phyloP scores from a whole-genome alignment of 2,888 invertebrate species.

The Chrysodeixis includens region DNA sequence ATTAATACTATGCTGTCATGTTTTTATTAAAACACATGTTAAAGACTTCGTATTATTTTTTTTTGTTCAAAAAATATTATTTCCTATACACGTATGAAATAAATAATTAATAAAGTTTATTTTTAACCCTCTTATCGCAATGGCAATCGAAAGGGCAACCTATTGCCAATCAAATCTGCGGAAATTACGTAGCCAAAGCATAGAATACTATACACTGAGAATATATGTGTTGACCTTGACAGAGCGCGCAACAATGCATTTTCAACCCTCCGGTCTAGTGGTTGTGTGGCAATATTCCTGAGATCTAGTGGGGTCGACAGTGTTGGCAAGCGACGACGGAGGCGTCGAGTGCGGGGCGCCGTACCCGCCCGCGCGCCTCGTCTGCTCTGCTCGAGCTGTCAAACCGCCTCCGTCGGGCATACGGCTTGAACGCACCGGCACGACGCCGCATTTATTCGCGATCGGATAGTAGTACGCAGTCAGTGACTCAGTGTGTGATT shows the following conservation, averaged over 20 bases:
- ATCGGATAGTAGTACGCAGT: constrained; percentile 79
- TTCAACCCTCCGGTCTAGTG: constrained; percentile 82
- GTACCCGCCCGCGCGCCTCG: constrained; percentile 83
- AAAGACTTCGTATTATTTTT: no score
- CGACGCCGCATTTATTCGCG: constrained; percentile 76
- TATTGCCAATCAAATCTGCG: constrained; percentile 11
- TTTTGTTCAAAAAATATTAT: no score
- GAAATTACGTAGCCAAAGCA: constrained; percentile 21
- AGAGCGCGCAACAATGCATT: constrained; percentile 78
- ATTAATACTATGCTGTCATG: neutral
- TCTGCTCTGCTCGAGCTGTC: constrained; percentile 83
- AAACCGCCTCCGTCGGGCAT: constrained; percentile 88
- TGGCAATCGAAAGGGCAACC: neutral
- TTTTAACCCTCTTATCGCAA: neutral
- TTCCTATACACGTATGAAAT: no score
- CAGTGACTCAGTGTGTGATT: constrained; percentile 84
- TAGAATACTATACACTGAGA: constrained; percentile 17
- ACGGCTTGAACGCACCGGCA: constrained; percentile 85
- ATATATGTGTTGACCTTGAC: constrained; percentile 80
- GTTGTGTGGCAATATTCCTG: constrained; percentile 81
- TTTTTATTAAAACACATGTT: no score
- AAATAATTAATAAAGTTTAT: neutral
- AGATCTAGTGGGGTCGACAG: constrained; percentile 72
- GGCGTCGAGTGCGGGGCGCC: constrained; percentile 77
- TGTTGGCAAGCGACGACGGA: constrained; percentile 71